Evolutionary conservation across 2,888 invertebrate genomes (phyloP).

Genomic region (Asteroscopus sphinx): DNA sequence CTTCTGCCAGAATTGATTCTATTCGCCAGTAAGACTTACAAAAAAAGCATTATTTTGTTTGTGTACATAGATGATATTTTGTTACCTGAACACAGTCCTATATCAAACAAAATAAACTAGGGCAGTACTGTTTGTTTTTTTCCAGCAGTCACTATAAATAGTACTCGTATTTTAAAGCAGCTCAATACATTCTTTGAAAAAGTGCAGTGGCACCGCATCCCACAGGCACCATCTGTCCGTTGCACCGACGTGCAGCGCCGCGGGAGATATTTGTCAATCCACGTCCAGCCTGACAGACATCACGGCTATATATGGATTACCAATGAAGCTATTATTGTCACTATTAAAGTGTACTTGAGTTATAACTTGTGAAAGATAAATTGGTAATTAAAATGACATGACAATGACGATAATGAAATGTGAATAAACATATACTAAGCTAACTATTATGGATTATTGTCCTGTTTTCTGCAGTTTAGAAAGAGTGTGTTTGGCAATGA

Average conservation of each 20-base stretch:
- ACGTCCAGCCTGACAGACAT: conserved; percentile 40
- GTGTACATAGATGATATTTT: not conserved
- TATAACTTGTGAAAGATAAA: conserved; percentile 14
- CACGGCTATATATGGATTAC: conserved; percentile 50
- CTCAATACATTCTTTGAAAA: conserved; percentile 51
- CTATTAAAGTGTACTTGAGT: conserved; percentile 7
- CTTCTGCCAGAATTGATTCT: too few relatives aligned
- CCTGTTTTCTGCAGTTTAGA: too few relatives aligned
- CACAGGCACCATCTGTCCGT: conserved; percentile 54
- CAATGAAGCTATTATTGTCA: conserved; percentile 46
- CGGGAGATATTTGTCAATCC: conserved; percentile 66
- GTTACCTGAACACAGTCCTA: not conserved
- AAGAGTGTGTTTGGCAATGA: too few relatives aligned
- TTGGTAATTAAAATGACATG: conserved; percentile 9
- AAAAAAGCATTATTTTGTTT: too few relatives aligned
- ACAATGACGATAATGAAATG: too few relatives aligned
- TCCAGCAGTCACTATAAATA: conserved; percentile 25
- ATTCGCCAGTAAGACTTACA: too few relatives aligned
- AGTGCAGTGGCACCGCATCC: conserved; percentile 33
- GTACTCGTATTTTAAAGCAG: conserved; percentile 25
- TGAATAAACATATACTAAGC: too few relatives aligned
- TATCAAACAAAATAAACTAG: not conserved
- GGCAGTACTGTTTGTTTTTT: not conserved
- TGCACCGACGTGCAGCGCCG: conserved; percentile 57
- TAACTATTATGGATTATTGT: too few relatives aligned